Percentiles rank a stretch among this genome's conserved stretches.
phyloP scores from a whole-genome alignment of 2,888 invertebrate species.

The Dicyrtoma fusca region DNA sequence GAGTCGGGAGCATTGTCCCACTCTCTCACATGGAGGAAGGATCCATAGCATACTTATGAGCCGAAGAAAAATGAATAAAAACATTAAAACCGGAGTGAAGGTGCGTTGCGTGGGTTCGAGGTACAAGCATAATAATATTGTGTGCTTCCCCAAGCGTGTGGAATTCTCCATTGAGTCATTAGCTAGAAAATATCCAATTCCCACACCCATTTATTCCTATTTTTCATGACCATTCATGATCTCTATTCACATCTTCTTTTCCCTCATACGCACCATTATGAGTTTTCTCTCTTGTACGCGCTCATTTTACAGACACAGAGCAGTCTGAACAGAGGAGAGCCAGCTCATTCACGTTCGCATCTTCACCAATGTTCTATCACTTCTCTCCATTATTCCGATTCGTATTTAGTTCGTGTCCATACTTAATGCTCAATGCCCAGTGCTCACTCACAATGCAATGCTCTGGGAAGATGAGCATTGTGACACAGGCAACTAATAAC shows the following conservation, averaged over 20 bases:
- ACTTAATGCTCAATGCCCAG: too few species aligned
- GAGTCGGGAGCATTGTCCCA: too few species aligned
- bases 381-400: too few species aligned
- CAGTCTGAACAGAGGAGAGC: background rate
- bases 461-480: too few species aligned
- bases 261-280: background rate
- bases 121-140: background rate
- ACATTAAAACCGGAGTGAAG: too few species aligned
- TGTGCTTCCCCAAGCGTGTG: slow-evolving; percentile 27
- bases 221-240: background rate
- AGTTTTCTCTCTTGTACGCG: background rate
- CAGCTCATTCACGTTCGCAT: background rate
- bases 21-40: too few species aligned
- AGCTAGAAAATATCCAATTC: background rate
- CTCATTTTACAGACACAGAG: background rate
- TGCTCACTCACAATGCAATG: too few species aligned
- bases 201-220: slow-evolving; percentile 10
- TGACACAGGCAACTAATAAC: too few species aligned
- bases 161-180: slow-evolving; percentile 11
- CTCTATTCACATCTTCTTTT: slow-evolving; percentile 8
- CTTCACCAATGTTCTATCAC: too few species aligned
- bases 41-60: too few species aligned
- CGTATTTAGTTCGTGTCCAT: too few species aligned
- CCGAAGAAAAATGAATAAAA: too few species aligned
- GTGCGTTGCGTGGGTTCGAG: background rate